Conservation (phyloP, 2,797 vertebrate genomes). For the Gastrophryne carolinensis region DNA sequence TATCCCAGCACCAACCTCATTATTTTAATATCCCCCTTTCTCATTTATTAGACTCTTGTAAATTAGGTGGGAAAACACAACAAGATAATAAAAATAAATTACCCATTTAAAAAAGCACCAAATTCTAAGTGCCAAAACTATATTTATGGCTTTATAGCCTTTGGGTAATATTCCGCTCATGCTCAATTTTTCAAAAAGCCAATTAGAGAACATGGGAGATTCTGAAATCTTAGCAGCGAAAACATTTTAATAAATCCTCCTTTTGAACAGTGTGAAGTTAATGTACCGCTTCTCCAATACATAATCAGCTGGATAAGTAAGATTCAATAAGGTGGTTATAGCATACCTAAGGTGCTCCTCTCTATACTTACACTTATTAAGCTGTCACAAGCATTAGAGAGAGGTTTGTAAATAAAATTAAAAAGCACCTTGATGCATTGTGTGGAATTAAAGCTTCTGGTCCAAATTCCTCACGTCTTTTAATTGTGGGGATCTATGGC, state of each 20-base stretch:
- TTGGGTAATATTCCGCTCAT: constrained; percentile 69
- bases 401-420: constrained; percentile 16
- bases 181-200: constrained; percentile 75
- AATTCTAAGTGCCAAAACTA: constrained; percentile 67
- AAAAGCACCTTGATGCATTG: not conserved
- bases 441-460: not conserved
- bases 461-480: no score
- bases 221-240: constrained; percentile 62
- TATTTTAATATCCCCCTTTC: constrained; percentile 53
- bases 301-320: constrained; percentile 77
- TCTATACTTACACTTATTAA: constrained; percentile 63
- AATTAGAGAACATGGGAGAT: constrained; percentile 73
- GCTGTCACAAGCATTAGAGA: constrained; percentile 41
- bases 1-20: constrained; percentile 48
- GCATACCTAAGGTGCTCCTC: constrained; percentile 63
- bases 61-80: constrained; percentile 61
- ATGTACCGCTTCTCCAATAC: constrained; percentile 69
- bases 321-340: constrained; percentile 67
- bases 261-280: constrained; percentile 68
- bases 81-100: constrained; percentile 64
- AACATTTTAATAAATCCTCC: constrained; percentile 67
- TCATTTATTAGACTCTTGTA: constrained; percentile 57
- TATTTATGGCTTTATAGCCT: constrained; percentile 74
- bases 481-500: no score
- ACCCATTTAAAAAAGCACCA: constrained; percentile 68